A percentile compares a stretch with the other conserved stretches of the same genome.
phyloP scores from a whole-genome alignment of 2,113 vertebrate genomes.

The Scytalopus superciliaris region DNA sequence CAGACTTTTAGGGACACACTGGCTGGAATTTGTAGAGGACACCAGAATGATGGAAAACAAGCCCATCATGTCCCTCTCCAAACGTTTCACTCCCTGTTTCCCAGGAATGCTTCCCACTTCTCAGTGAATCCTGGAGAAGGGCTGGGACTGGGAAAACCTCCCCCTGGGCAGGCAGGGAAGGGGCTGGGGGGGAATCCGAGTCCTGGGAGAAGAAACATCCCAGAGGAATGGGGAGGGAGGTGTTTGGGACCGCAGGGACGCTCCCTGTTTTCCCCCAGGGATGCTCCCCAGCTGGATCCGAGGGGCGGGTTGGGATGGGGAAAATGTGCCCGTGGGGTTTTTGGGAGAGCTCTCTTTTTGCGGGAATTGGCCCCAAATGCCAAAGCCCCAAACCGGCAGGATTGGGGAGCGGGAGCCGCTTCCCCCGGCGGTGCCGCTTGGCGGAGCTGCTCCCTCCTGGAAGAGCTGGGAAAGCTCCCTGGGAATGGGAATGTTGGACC shows the following conservation, averaged over 20 bases:
- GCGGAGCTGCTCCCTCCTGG: too few species aligned
- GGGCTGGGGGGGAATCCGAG: not conserved
- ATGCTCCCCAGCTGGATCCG: rapidly evolving
- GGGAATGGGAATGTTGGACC: not conserved
- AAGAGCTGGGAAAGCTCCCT: rapidly evolving
- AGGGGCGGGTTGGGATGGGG: rapidly evolving
- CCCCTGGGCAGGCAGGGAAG: too few species aligned
- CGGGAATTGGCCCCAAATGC: rapidly evolving
- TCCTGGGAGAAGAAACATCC: not conserved
- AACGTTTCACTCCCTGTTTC: not conserved
- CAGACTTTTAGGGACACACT: not conserved
- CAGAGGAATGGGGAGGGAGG: rapidly evolving
- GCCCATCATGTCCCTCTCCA: rapidly evolving
- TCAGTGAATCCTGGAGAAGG: not conserved
- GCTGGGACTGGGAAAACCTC: not conserved
- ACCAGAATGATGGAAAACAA: not conserved
- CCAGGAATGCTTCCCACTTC: not conserved
- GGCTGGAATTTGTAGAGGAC: not conserved
- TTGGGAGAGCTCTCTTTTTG: not conserved
- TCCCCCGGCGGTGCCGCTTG: too few species aligned
- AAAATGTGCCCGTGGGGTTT: not conserved
- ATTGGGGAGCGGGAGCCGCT: rapidly evolving
- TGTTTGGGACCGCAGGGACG: not conserved
- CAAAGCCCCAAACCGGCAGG: rapidly evolving
- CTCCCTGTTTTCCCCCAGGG: not conserved